phyloP scores from a whole-genome alignment of 1,140 invertebrate species.

The Lysiphlebus fabarum region DNA sequence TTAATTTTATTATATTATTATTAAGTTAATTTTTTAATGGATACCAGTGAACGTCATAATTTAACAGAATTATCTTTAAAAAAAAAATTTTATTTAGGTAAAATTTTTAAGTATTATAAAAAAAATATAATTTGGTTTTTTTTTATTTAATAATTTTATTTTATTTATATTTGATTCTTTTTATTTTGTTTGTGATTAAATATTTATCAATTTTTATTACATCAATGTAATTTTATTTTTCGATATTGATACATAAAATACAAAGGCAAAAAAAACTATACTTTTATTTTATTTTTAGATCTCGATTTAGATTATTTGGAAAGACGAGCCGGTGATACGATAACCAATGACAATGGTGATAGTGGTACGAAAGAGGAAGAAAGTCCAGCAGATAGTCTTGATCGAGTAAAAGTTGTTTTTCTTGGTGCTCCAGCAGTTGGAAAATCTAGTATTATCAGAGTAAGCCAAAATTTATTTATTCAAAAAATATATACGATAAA shows the following conservation, averaged over 20 bases:
- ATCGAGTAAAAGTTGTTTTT: slow-evolving; percentile 74
- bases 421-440: slow-evolving; percentile 75
- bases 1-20: no score
- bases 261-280: slow-evolving; percentile 4
- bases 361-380: slow-evolving; percentile 51
- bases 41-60: no score
- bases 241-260: slow-evolving; percentile 11
- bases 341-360: slow-evolving; percentile 42
- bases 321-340: slow-evolving; percentile 47
- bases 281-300: slow-evolving; percentile 55
- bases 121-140: no score
- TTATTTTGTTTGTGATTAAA: background rate
- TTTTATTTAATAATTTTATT: slow-evolving; percentile 6
- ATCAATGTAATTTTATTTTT: background rate
- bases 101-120: no score
- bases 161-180: no score
- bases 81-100: no score
- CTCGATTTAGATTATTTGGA: slow-evolving; percentile 63
- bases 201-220: background rate
- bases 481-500: background rate
- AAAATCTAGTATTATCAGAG: slow-evolving; percentile 79
- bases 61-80: no score
- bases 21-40: no score
- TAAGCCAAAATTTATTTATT: slow-evolving; percentile 40
- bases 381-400: slow-evolving; percentile 54